Conservation (phyloP, 2,888 invertebrate species). For the Nephrocerus scutellatus region DNA sequence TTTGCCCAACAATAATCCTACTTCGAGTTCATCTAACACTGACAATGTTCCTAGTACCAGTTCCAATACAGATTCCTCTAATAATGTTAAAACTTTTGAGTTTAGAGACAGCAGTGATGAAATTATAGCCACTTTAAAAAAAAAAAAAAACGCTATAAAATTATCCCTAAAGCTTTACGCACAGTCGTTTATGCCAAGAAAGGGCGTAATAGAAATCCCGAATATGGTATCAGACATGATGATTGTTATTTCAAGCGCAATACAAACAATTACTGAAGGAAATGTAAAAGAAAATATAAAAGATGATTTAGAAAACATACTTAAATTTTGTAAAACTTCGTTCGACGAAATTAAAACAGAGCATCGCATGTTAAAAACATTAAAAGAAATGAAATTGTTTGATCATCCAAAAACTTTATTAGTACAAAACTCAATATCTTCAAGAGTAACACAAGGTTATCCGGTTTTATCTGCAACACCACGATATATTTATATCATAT, state of each 20-base stretch:
- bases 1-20: background rate
- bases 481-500: conserved; percentile 2
- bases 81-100: background rate
- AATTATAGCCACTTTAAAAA: no score
- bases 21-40: background rate
- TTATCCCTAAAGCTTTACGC: background rate
- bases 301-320: background rate
- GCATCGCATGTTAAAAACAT: conserved; percentile 8
- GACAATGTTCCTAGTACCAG: background rate
- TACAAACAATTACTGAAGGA: background rate
- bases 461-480: background rate
- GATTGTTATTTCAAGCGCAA: background rate
- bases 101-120: background rate
- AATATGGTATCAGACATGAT: background rate
- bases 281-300: background rate
- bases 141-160: background rate
- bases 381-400: conserved; percentile 6
- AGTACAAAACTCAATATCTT: background rate
- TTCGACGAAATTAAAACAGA: conserved; percentile 11
- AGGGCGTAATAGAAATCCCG: background rate
- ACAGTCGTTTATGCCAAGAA: background rate
- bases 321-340: conserved; percentile 2
- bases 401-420: conserved; percentile 2
- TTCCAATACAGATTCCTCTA: background rate
- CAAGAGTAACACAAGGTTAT: background rate